Base-by-base conservation (phyloP, 1,140 invertebrate species). In the Rhopalosiphum padi region DNA sequence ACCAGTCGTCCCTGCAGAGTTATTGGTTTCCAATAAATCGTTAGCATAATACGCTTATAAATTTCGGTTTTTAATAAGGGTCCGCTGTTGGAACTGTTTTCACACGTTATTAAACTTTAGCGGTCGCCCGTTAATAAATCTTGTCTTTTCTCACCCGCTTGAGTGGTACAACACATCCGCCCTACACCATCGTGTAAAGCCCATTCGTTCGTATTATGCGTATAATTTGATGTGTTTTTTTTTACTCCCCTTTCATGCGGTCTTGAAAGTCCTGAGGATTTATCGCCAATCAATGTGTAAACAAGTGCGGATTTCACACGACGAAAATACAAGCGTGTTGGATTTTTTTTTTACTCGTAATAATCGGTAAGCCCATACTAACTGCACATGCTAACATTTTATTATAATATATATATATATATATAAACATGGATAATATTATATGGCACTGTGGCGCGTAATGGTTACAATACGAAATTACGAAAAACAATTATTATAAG, bases 21-120 rank as follows among this genome's bases (percentile, higher is more conserved):
- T 93, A 93, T 93, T 85, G 91, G 91, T 85, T 93, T 83, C 77
- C 91, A 23, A 93, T 93, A 93, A 93, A 93, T 93, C 91, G 91
- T 93, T 93, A 85, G 82, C 91, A 93, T 93, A 93, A 93, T 93
- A 51, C 46, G 91, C 77, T 93, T 93, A 93, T 93, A 93, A 93
- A 93, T 93, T 93, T 93, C 91, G 91, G 48, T 93, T 93, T 91
- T 93, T 93, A 93, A 93, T 93, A 93, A 93, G 91, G 46, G 77
- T 60, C 91, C 35, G 46, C 41, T 30, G 68, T 43, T 8, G 46
- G 82, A 83, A 51, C 82, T 51, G 91, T 93, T 93, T 93, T 85
- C 85, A 91, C 91, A 93, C 91, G 91, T 83, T 93, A 93, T 93
- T 93, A 93, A 93, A 93, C 91, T 93, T 93, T 53, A 51, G 43